phyloP scores from a whole-genome alignment of 2,113 vertebrate species.

The Gallinago media region DNA sequence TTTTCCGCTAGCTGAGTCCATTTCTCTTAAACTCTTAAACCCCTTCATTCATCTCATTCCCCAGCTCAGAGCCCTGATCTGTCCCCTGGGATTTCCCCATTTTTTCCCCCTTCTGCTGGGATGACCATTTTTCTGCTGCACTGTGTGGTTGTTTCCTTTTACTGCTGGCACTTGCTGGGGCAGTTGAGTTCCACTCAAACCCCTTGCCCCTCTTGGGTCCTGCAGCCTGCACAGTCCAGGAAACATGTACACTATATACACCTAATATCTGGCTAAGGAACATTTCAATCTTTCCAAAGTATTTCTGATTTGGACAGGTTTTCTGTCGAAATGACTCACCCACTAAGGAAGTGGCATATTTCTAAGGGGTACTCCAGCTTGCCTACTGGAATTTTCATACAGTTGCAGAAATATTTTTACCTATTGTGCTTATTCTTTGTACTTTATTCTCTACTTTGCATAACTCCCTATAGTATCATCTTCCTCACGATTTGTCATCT shows the following conservation, averaged over 20 bases:
- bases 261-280: neutral
- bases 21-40: neutral
- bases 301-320: neutral
- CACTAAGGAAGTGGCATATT: neutral
- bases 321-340: neutral
- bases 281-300: neutral
- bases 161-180: neutral
- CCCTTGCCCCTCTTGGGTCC: neutral
- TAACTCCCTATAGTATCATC: neutral
- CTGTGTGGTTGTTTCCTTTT: neutral
- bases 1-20: neutral
- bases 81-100: neutral
- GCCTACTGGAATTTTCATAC: neutral
- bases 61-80: neutral
- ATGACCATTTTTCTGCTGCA: neutral
- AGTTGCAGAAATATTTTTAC: neutral
- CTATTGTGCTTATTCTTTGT: neutral
- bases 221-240: rapidly evolving
- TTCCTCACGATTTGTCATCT: neutral
- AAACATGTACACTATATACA: too few species aligned
- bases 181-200: neutral
- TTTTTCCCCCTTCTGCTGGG: neutral
- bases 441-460: neutral
- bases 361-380: neutral
- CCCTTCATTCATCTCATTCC: neutral